These are phyloP conservation scores for Catostylus mosaicus DNA, from an alignment of 30 jellyfish, hydroid and myxozoan species.

Conservation along the genomic window DNA sequence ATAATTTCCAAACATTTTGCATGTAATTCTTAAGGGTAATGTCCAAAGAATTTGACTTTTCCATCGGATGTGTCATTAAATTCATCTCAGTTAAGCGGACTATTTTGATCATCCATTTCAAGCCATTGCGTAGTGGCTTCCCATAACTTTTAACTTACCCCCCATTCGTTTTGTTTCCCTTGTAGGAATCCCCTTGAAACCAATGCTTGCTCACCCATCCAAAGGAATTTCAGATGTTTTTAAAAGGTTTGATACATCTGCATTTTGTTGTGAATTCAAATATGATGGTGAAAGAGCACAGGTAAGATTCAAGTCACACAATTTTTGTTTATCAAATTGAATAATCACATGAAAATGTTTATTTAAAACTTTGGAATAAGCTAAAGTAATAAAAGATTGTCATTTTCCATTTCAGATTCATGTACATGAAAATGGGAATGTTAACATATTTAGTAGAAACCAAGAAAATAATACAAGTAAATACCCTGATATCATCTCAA, in stretches of 20 bases:
- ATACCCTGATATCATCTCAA: constrained; percentile 89
- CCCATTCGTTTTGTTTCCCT: too few relatives aligned
- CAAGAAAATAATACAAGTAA: constrained; percentile 95
- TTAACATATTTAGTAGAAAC: constrained; percentile 82
- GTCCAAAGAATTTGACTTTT: too few relatives aligned
- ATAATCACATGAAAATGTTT: too few relatives aligned
- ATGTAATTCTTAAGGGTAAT: too few relatives aligned
- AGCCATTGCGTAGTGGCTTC: too few relatives aligned
- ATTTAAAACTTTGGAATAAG: too few relatives aligned
- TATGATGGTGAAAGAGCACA: constrained; percentile 99
- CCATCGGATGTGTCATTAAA: too few relatives aligned
- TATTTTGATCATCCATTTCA: too few relatives aligned
- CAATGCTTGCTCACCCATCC: constrained; percentile 98
- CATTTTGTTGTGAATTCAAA: constrained; percentile 87
- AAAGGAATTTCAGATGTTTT: constrained; percentile 91
- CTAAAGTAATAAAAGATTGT: neutral
- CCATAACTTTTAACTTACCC: too few relatives aligned
- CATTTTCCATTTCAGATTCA: constrained; percentile 63
- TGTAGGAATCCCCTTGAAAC: constrained; percentile 93
- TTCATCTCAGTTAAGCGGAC: too few relatives aligned
- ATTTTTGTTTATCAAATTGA: neutral
- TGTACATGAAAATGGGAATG: constrained; percentile 74
- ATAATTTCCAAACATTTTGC: too few relatives aligned
- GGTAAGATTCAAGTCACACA: constrained; percentile 31
- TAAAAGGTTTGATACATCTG: constrained; percentile 86